Conservation (phyloP, 2,888 invertebrate species). For the Hyposoter didymator region DNA sequence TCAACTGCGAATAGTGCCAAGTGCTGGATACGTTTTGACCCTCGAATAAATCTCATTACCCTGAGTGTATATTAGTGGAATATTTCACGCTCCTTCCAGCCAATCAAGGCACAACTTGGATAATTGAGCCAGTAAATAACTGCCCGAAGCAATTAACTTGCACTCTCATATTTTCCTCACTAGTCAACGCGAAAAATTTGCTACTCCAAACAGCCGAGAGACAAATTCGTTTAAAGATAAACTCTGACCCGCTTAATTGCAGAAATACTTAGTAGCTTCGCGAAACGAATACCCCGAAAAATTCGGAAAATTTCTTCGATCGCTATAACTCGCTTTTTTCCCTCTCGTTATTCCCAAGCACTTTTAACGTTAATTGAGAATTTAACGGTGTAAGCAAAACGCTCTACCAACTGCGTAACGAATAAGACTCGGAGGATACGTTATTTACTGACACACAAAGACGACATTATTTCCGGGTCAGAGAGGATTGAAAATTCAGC, state of each 20-base stretch:
- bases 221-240: background rate
- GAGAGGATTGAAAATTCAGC: slow-evolving; percentile 34
- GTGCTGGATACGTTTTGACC: slow-evolving; percentile 47
- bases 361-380: slow-evolving; percentile 3
- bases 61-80: slow-evolving; percentile 7
- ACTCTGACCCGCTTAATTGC: background rate
- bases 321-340: background rate
- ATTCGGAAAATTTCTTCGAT: background rate
- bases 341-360: background rate
- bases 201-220: background rate
- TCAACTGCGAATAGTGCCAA: slow-evolving; percentile 59
- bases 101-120: background rate
- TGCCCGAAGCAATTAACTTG: background rate
- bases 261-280: background rate
- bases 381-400: background rate
- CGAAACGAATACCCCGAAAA: background rate
- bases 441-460: slow-evolving; percentile 7
- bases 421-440: slow-evolving; percentile 23
- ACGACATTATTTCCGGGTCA: slow-evolving; percentile 31
- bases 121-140: slow-evolving; percentile 11
- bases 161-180: background rate
- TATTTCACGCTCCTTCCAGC: slow-evolving; percentile 7
- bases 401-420: background rate
- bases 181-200: slow-evolving; percentile 3
- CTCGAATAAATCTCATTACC: slow-evolving; percentile 63